These are phyloP conservation scores for Linepithema humile DNA, from an alignment of 1,140 invertebrate genomes.

Conservation along the genomic window DNA sequence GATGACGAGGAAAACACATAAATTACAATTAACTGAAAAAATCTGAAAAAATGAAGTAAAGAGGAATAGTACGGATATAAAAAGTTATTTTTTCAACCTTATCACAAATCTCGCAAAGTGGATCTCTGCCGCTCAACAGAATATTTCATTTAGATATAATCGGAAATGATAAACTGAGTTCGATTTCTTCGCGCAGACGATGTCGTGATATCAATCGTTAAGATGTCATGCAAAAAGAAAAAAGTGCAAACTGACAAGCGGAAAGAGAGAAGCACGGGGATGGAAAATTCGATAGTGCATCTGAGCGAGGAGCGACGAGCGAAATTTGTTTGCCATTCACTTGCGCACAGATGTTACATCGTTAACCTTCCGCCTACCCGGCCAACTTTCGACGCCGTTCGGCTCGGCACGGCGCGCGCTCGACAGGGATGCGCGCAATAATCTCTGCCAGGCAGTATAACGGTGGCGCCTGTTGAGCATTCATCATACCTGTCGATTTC, in stretches of 20 bases:
- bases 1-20: not conserved
- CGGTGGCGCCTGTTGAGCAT: constrained; percentile 75
- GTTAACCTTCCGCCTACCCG: constrained; percentile 55
- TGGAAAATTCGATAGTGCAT: not conserved
- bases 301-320: not conserved
- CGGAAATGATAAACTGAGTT: not conserved
- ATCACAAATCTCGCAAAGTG: too few relatives aligned
- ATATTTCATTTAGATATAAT: not conserved
- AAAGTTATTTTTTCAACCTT: not conserved
- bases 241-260: not conserved
- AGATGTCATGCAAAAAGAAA: not conserved
- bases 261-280: not conserved
- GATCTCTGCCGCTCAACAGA: too few relatives aligned
- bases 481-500: constrained; percentile 79
- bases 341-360: constrained; percentile 53
- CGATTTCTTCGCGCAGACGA: not conserved
- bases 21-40: constrained; percentile 13
- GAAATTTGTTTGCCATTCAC: constrained; percentile 32
- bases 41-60: not conserved
- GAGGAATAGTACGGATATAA: not conserved
- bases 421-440: constrained; percentile 75
- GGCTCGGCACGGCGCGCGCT: constrained; percentile 51
- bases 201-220: not conserved
- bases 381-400: constrained; percentile 43
- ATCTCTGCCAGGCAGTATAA: constrained; percentile 70